Percentiles rank a stretch among this genome's conserved stretches.
Evolutionary conservation across 2,888 invertebrate genomes (phyloP).

Genomic region (Ophion obscuratus): DNA sequence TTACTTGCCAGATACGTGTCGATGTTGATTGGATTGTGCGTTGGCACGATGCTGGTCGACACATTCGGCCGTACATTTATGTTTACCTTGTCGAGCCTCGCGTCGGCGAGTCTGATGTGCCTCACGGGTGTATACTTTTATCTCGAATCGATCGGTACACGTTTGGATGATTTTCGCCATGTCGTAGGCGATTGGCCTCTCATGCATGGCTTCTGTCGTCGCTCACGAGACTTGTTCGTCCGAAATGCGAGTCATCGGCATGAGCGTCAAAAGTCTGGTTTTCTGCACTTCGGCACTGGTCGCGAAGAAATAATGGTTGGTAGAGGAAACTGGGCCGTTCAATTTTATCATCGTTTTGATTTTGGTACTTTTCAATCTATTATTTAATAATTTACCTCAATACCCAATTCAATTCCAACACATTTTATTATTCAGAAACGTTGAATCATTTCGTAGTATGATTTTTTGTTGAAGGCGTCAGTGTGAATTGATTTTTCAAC

Average conservation of each 20-base stretch:
- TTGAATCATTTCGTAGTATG: no score
- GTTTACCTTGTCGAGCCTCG: constrained; percentile 18
- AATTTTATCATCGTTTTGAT: neutral
- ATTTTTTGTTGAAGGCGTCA: no score
- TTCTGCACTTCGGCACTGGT: constrained; percentile 51
- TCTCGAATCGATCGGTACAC: constrained; percentile 31
- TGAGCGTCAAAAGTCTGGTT: constrained; percentile 58
- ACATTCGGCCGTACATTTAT: constrained; percentile 48
- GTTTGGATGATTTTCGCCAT: constrained; percentile 48
- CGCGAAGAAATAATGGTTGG: constrained; percentile 64
- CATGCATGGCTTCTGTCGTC: constrained; percentile 54
- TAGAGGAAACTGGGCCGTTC: neutral
- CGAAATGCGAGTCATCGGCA: constrained; percentile 59
- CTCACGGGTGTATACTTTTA: constrained; percentile 59
- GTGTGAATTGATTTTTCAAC: no score
- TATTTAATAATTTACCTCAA: neutral
- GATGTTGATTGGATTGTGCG: constrained; percentile 57
- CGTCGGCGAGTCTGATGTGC: constrained; percentile 58
- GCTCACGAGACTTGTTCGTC: constrained; percentile 62
- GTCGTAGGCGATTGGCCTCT: constrained; percentile 57
- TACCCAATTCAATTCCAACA: no score
- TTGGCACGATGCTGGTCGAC: constrained; percentile 52
- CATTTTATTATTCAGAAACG: no score
- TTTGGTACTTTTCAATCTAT: neutral
- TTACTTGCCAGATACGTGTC: constrained; percentile 61